Conservation (phyloP, 2,888 invertebrate species). For the Sphecodes monilicornis region DNA sequence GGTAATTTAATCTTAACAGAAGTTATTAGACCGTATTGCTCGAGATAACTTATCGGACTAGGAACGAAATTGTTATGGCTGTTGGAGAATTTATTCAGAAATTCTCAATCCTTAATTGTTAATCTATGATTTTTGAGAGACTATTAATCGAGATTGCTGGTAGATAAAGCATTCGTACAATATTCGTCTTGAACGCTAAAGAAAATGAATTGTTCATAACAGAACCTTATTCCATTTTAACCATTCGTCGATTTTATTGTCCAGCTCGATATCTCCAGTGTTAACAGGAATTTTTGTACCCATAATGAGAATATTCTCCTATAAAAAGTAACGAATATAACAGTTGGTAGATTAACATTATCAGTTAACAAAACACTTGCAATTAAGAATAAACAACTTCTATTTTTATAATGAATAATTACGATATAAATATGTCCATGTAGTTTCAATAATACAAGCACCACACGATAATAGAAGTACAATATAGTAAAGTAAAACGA, state of each 20-base stretch:
- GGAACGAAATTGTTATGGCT: not conserved
- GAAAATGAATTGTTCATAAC: slow-evolving; percentile 3
- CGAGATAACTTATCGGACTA: not conserved
- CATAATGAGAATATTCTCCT: slow-evolving; percentile 41
- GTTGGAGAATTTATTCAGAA: not conserved
- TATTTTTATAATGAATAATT: not conserved
- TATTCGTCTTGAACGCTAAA: not conserved
- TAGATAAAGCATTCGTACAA: not conserved
- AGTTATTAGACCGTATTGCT: not conserved
- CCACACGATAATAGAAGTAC: not conserved
- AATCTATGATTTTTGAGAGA: not conserved
- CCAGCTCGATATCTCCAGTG: slow-evolving; percentile 87
- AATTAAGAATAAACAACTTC: no score
- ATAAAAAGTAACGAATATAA: not conserved
- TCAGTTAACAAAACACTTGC: not conserved
- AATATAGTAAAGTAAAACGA: not conserved
- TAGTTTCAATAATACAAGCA: not conserved
- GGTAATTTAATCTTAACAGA: not conserved
- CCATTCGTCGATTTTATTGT: slow-evolving; percentile 90
- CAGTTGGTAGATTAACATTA: not conserved
- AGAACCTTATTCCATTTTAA: slow-evolving; percentile 90
- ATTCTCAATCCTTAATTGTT: not conserved
- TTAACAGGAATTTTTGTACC: slow-evolving; percentile 68
- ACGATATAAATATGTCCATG: not conserved
- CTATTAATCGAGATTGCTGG: not conserved